Evolutionary conservation across 2,797 vertebrate species (phyloP).

Genomic region (Aselliscus stoliczkanus): DNA sequence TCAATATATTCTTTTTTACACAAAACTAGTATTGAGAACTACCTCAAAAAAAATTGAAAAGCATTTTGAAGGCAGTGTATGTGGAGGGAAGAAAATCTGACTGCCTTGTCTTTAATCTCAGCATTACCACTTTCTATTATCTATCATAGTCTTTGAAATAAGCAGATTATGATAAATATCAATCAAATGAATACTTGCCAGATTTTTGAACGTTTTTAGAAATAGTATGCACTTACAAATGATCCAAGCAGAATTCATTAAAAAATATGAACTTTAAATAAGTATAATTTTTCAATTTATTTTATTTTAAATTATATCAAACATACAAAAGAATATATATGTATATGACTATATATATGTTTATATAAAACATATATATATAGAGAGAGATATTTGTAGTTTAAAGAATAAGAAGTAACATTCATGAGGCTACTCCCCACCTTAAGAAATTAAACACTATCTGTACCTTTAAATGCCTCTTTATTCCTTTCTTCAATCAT

Average conservation of each 20-base stretch:
- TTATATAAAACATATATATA: not conserved
- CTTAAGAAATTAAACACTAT: not conserved
- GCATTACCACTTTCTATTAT: not conserved
- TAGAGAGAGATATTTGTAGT: not conserved
- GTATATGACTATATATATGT: too few relatives aligned
- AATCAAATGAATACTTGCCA: not conserved
- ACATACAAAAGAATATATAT: not conserved
- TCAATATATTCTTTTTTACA: not conserved
- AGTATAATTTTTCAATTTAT: not conserved
- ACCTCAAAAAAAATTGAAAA: not conserved
- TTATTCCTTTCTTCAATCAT: not conserved
- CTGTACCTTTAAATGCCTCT: not conserved
- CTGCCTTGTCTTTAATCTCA: not conserved
- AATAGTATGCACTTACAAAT: not conserved
- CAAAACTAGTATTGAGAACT: not conserved
- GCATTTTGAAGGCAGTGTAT: not conserved
- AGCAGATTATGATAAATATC: not conserved
- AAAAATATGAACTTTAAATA: not conserved
- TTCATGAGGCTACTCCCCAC: not conserved
- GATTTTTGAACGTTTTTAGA: not conserved
- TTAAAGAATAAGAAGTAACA: not conserved
- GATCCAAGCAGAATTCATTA: not conserved
- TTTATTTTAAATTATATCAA: not conserved
- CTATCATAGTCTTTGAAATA: not conserved
- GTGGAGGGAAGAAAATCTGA: not conserved